These are phyloP conservation scores for Rhamnusium bicolor DNA, from an alignment of 2,888 invertebrate species.

Conservation along the genomic window DNA sequence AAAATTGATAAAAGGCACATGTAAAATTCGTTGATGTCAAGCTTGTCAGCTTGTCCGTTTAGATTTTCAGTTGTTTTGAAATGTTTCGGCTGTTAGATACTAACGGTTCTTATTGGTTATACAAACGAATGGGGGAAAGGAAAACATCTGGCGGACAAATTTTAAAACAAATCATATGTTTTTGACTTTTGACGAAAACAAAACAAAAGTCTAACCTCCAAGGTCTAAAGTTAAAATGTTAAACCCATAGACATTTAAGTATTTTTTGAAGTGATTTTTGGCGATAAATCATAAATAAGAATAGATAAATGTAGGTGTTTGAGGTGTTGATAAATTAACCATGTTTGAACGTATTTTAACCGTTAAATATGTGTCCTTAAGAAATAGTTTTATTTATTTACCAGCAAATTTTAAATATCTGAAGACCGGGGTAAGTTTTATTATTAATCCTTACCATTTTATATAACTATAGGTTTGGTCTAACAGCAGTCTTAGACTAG, in stretches of 20 bases:
- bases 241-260: neutral
- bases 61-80: constrained; percentile 66
- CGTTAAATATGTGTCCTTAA: constrained; percentile 70
- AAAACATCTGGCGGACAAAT: constrained; percentile 30
- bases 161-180: constrained; percentile 36
- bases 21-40: constrained; percentile 63
- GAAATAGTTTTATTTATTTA: constrained; percentile 72
- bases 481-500: too few relatives aligned
- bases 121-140: constrained; percentile 20
- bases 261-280: neutral
- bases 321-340: constrained; percentile 26
- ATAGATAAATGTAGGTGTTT: neutral
- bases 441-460: constrained; percentile 41
- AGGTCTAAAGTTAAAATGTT: constrained; percentile 23
- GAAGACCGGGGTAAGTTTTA: constrained; percentile 62
- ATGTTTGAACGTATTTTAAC: constrained; percentile 72
- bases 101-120: constrained; percentile 58
- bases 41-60: constrained; percentile 57
- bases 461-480: too few relatives aligned
- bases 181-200: constrained; percentile 25
- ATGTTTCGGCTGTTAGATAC: constrained; percentile 56
- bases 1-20: constrained; percentile 53
- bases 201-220: constrained; percentile 17
- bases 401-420: constrained; percentile 61
- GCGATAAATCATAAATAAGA: neutral